phyloP scores from a whole-genome alignment of 2,113 vertebrate species.

The Centropus unirufus region DNA sequence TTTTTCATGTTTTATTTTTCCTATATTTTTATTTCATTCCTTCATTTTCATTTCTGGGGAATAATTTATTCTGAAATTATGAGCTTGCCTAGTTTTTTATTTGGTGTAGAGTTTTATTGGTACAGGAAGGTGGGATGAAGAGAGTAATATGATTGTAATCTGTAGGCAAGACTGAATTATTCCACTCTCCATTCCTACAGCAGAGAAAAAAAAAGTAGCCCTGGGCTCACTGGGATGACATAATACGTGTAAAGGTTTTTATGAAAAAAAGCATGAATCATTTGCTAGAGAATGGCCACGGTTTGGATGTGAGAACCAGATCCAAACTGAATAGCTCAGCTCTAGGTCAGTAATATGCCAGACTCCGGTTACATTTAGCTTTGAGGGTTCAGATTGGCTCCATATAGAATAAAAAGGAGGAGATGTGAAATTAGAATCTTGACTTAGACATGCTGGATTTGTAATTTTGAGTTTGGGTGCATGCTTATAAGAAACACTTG shows the following conservation, averaged over 20 bases:
- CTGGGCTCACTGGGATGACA: neutral
- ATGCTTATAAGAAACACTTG: neutral
- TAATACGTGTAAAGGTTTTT: neutral
- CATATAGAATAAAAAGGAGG: neutral
- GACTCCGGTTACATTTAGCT: neutral
- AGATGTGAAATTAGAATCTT: neutral
- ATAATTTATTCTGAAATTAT: neutral
- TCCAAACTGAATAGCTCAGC: neutral
- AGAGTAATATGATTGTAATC: neutral
- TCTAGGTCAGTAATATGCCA: neutral
- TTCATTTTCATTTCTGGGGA: neutral
- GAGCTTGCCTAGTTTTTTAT: neutral
- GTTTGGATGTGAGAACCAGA: neutral
- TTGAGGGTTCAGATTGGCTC: neutral
- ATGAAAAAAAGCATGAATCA: neutral
- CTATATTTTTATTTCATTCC: neutral
- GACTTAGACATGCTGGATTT: neutral
- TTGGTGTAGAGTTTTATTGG: neutral
- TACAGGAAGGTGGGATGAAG: neutral
- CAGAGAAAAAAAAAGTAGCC: neutral
- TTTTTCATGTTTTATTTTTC: neutral
- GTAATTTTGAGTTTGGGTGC: neutral
- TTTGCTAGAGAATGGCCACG: neutral
- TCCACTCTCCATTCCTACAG: neutral
- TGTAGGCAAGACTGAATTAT: neutral